Evolutionary conservation across 2,888 invertebrate species (phyloP).

Genomic region (Tanytarsus gracilentus): DNA sequence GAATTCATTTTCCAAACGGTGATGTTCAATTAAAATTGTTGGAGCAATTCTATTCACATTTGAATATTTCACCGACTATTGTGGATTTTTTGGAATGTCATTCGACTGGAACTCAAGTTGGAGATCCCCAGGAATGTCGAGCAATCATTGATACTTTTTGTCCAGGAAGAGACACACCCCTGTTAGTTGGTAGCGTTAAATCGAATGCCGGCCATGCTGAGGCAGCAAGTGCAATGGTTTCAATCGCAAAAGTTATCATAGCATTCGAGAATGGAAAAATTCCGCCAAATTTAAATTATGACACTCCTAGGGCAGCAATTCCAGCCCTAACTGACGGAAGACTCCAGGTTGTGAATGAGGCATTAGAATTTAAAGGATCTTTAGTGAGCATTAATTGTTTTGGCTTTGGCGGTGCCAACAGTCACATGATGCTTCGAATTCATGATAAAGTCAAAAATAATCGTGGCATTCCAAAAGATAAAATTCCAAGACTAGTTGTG

Average conservation of each 20-base stretch:
- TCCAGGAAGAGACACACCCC: slow-evolving; percentile 56
- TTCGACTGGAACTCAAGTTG: slow-evolving; percentile 77
- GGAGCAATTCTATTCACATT: slow-evolving; percentile 69
- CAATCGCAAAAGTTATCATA: slow-evolving; percentile 63
- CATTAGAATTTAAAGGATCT: slow-evolving; percentile 57
- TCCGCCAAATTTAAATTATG: slow-evolving; percentile 71
- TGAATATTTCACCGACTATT: slow-evolving; percentile 61
- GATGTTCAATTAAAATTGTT: slow-evolving; percentile 63
- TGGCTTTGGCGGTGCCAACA: slow-evolving; percentile 79
- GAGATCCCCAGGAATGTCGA: slow-evolving; percentile 85
- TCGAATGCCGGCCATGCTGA: slow-evolving; percentile 85
- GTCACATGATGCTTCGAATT: slow-evolving; percentile 59
- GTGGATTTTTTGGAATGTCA: slow-evolving; percentile 90
- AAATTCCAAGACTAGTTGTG: slow-evolving; percentile 57
- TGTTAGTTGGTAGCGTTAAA: slow-evolving; percentile 74
- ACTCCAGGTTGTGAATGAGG: slow-evolving; percentile 58
- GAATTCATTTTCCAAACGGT: slow-evolving; percentile 69
- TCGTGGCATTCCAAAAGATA: slow-evolving; percentile 49
- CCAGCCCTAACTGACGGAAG: slow-evolving; percentile 50
- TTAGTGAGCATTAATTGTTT: slow-evolving; percentile 73
- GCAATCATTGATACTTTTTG: slow-evolving; percentile 75
- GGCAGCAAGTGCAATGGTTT: slow-evolving; percentile 67
- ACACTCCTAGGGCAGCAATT: slow-evolving; percentile 49
- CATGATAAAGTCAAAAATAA: slow-evolving; percentile 52
- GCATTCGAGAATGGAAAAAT: slow-evolving; percentile 66